Base-by-base conservation (phyloP, 2,113 vertebrate species). In the Spilogale gracilis region DNA sequence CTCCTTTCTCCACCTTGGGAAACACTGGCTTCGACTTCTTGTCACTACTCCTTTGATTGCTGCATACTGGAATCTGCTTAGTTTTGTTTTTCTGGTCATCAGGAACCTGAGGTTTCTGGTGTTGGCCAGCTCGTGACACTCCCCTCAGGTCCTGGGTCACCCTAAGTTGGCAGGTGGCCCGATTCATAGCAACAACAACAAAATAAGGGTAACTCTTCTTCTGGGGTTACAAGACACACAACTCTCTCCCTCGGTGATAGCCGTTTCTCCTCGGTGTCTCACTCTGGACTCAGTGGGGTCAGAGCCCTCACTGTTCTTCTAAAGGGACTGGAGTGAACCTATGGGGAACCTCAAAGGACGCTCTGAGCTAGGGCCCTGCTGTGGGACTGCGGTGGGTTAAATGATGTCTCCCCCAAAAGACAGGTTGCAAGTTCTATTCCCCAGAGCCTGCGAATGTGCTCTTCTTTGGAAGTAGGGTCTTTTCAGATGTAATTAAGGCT, bases 271-370 rank as follows among this genome's bases (percentile, higher is more conserved):
- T 32, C 52, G 91, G 17, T 27, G 50, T 50, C 85, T 93, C 6
- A 2, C 18, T 12, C 65, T 52, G 83, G 12, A 25, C 60, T 21
- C 54, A 43, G 38, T 0, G 0, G 60, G 20, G 45, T 27, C 0
- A 3, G 38, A 43, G 3, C 3, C 2, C 4, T 4, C 0, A 2
- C 43, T 1, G 32, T n/a, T 60, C 25, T 6, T 12, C 60, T 30
- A 45, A 43, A 23, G 14, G 60, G 2, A 3, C 13, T 18, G 21
- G 18, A 20, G 50, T 18, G 25, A 74, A 50, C 86, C 38, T 0
- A 0, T 50, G 50, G 0, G 23, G 30, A 88, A 67, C 2, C 45
- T 83, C 58, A 25, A 45, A 73, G 74, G 89, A 82, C 10, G 4
- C 32, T 61, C 84, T n/a, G 23, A 71, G 63, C 7, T 10, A 50